Conservation (phyloP, 2,797 vertebrate species). For the Sebastes goodei region DNA sequence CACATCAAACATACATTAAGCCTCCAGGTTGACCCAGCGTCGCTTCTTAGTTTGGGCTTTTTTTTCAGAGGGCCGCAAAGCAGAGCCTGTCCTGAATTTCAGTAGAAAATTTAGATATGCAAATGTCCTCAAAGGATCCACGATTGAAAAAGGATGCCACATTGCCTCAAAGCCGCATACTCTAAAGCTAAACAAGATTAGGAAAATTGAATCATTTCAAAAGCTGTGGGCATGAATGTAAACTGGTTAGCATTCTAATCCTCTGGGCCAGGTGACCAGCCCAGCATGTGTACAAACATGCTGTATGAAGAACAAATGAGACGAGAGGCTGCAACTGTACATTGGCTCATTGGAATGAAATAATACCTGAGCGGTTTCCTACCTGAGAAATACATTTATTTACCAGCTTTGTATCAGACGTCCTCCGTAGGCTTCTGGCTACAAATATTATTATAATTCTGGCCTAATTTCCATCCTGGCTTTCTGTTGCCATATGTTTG, state of each 20-base stretch:
- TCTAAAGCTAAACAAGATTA: constrained; percentile 89
- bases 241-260: constrained; percentile 85
- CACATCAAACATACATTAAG: constrained; percentile 85
- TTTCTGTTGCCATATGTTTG: constrained; percentile 67
- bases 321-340: constrained; percentile 55
- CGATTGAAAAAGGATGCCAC: constrained; percentile 83
- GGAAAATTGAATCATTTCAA: constrained; percentile 88
- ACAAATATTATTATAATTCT: constrained; percentile 56
- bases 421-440: constrained; percentile 49
- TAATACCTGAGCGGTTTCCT: constrained; percentile 57
- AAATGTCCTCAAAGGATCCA: constrained; percentile 82
- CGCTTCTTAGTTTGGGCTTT: constrained; percentile 75
- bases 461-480: constrained; percentile 62
- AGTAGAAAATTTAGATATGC: constrained; percentile 83
- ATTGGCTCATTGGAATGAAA: constrained; percentile 66
- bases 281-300: constrained; percentile 77
- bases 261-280: constrained; percentile 80
- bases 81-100: constrained; percentile 81
- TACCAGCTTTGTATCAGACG: constrained; percentile 56
- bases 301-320: constrained; percentile 70
- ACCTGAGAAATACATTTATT: constrained; percentile 65
- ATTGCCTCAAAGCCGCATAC: constrained; percentile 85
- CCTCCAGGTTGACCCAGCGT: constrained; percentile 78
- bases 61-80: constrained; percentile 74
- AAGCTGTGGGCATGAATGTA: constrained; percentile 86